Percentiles rank a stretch among this genome's conserved stretches.
phyloP scores from a whole-genome alignment of 1,140 invertebrate genomes.

The Epicauta chinensis region DNA sequence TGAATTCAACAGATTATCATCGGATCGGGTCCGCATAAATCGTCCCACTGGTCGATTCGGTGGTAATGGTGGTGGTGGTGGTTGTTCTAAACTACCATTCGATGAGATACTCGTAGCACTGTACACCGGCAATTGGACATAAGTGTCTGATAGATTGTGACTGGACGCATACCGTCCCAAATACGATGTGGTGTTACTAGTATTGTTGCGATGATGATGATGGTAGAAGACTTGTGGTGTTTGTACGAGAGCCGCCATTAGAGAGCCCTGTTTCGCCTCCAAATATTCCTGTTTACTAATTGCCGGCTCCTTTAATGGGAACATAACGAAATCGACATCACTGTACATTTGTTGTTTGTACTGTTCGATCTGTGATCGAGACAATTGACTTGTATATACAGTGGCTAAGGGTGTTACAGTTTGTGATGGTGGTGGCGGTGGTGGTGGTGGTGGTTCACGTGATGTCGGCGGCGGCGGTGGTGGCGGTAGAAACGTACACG shows the following conservation, averaged over 20 bases:
- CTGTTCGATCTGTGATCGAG: slow-evolving; percentile 70
- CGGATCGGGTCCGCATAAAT: slow-evolving; percentile 64
- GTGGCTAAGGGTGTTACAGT: slow-evolving; percentile 42
- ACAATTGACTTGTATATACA: slow-evolving; percentile 61
- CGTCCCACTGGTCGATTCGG: slow-evolving; percentile 46
- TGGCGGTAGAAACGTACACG: slow-evolving; percentile 50
- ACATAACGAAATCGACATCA: slow-evolving; percentile 85
- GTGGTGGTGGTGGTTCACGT: slow-evolving; percentile 44
- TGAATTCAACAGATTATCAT: slow-evolving; percentile 70
- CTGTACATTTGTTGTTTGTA: slow-evolving; percentile 83
- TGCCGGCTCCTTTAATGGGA: slow-evolving; percentile 79
- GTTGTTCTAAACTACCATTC: slow-evolving; percentile 50
- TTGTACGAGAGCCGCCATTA: slow-evolving; percentile 55
- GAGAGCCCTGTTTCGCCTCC: slow-evolving; percentile 71
- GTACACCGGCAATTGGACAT: slow-evolving; percentile 58
- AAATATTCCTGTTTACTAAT: slow-evolving; percentile 85
- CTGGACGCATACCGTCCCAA: slow-evolving; percentile 66
- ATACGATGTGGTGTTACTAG: slow-evolving; percentile 64
- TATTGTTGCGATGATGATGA: slow-evolving; percentile 26
- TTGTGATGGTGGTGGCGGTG: slow-evolving; percentile 47
- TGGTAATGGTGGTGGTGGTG: slow-evolving; percentile 47
- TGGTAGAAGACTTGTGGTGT: slow-evolving; percentile 65
- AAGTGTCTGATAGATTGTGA: slow-evolving; percentile 66
- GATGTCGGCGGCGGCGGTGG: slow-evolving; percentile 43
- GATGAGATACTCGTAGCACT: slow-evolving; percentile 49